phyloP scores from a whole-genome alignment of 1,140 invertebrate genomes.

The Pentalonia nigronervosa region DNA sequence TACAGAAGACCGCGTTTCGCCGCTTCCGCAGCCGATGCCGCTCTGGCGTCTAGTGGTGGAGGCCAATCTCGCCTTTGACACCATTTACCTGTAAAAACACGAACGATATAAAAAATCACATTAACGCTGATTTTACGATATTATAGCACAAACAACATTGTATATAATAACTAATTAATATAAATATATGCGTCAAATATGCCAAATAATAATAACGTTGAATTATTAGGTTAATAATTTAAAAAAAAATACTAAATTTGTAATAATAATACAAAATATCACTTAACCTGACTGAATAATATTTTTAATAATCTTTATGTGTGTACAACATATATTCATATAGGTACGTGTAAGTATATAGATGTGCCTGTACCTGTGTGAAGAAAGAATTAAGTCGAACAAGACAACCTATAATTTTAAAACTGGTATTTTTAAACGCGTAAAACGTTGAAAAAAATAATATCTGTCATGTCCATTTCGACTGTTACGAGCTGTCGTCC shows the following conservation, averaged over 20 bases:
- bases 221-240: background rate
- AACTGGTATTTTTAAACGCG: constrained; percentile 50
- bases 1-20: constrained; percentile 81
- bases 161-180: background rate
- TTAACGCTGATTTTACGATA: background rate
- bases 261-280: background rate
- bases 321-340: background rate
- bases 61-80: constrained; percentile 87
- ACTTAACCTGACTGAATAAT: constrained; percentile 21
- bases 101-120: constrained; percentile 58
- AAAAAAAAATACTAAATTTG: background rate
- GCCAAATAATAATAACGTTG: background rate
- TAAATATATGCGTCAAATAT: background rate
- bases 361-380: background rate
- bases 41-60: constrained; percentile 78
- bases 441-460: constrained; percentile 41
- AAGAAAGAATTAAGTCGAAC: constrained; percentile 49
- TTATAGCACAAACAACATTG: background rate
- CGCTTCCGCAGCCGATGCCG: constrained; percentile 71
- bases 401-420: constrained; percentile 49
- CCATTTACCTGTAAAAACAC: constrained; percentile 80
- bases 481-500: constrained; percentile 50
- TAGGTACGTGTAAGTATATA: background rate
- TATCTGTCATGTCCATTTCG: constrained; percentile 49
- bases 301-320: background rate